Percentiles rank a stretch among this genome's conserved stretches.
phyloP scores from a whole-genome alignment of 2,888 invertebrate species.

The Amphipoea lucens region DNA sequence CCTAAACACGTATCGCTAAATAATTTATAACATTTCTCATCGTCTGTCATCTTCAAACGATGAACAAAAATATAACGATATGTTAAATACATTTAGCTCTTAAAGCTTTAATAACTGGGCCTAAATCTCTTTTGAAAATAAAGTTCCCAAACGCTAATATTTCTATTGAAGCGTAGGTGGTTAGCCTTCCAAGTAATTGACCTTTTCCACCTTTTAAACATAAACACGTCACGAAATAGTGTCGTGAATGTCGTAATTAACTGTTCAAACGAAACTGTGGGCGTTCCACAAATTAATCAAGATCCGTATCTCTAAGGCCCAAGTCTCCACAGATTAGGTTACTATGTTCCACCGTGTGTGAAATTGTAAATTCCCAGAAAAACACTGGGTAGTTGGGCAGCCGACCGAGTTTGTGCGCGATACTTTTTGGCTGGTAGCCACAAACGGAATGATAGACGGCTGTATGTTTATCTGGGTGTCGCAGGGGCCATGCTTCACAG shows the following conservation, averaged over 20 bases:
- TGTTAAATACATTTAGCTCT: not conserved
- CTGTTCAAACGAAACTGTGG: conserved; percentile 10
- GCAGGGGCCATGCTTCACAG: conserved; percentile 30
- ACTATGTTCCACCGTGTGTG: conserved; percentile 40
- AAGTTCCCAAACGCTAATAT: not conserved
- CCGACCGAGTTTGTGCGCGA: conserved; percentile 23
- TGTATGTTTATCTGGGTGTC: conserved; percentile 51
- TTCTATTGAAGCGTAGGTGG: not conserved
- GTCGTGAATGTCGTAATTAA: conserved; percentile 35
- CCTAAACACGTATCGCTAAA: not conserved
- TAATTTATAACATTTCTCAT: not conserved
- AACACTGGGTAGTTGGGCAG: conserved; percentile 29
- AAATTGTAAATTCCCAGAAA: conserved; percentile 63
- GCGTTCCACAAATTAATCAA: conserved; percentile 53
- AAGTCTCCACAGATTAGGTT: conserved; percentile 42
- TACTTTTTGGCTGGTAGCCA: conserved; percentile 58
- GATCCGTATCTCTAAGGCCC: conserved; percentile 47
- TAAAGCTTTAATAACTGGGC: not conserved
- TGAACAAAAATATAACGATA: not conserved
- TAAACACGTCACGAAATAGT: conserved; percentile 11
- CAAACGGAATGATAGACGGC: conserved; percentile 53
- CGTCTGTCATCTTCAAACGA: not conserved
- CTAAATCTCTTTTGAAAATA: not conserved
- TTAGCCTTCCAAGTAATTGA: not conserved
- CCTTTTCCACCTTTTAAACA: not conserved